Percentiles rank a stretch among this genome's conserved stretches.
Conservation (phyloP, 2,888 invertebrate genomes). For the Halocaridina rubra region DNA sequence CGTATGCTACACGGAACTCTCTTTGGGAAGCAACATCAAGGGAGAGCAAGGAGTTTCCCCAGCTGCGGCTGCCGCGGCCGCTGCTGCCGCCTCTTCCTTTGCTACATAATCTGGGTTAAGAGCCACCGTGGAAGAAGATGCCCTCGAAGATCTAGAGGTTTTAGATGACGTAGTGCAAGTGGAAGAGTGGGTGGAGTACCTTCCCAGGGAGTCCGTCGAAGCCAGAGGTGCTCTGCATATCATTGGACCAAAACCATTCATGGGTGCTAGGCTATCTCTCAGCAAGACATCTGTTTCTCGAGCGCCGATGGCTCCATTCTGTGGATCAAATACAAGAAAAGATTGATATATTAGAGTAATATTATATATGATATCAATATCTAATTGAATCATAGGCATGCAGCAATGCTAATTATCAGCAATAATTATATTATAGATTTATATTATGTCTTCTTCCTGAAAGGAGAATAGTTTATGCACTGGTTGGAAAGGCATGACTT, state of each 20-base stretch:
- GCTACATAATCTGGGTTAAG: constrained; percentile 51
- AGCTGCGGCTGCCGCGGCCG: not conserved
- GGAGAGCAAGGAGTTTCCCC: not conserved
- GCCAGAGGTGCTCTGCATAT: constrained; percentile 33
- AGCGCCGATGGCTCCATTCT: not conserved
- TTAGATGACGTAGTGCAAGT: constrained; percentile 16
- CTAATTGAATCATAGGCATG: no score
- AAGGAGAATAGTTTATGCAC: not conserved
- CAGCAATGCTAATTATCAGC: no score
- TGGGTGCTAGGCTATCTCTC: not conserved
- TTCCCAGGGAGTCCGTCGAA: constrained; percentile 48
- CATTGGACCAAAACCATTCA: not conserved
- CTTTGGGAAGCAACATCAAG: not conserved
- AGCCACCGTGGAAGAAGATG: constrained; percentile 52
- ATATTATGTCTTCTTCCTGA: no score
- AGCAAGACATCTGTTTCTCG: constrained; percentile 32
- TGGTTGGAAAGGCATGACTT: not conserved
- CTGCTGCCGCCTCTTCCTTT: not conserved
- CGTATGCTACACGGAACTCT: not conserved
- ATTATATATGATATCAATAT: no score
- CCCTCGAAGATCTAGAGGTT: constrained; percentile 15
- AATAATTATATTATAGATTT: no score
- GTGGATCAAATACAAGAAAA: no score
- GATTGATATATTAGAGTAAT: no score
- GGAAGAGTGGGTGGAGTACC: constrained; percentile 46